Base-by-base conservation (phyloP, 2,888 invertebrate genomes). In the Chrysomela aeneicollis region DNA sequence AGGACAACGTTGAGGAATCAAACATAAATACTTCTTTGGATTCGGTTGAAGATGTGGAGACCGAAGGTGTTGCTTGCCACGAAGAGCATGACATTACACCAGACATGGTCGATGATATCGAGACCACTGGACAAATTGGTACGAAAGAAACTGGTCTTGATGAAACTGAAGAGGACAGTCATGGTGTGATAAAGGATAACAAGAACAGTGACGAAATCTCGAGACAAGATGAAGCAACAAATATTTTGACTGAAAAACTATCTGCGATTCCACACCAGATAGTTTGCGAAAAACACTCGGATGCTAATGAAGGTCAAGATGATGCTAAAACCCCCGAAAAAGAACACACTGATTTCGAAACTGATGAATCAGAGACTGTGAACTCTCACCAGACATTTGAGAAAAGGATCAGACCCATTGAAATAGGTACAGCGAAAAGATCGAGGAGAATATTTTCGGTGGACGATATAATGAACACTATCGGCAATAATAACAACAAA, bases 391-490 rank as follows among this genome's bases (percentile, higher is more conserved):
- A n/a, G 6, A 26, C 26, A 6, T 3, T 26, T 26, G 26, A 26
- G 26, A 6, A 26, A 3, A 3, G 6, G 26, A 26, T 26, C 6
- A 42, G 15, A 4, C 12, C 6, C 26, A 22, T 18, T 19, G 58
- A 62, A 51, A 60, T 62, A 22, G 37, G 15, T 18, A 51, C 42
- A 32, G 51, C 22, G n/a, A 71, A 63, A 59, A 65, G 74, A 47
- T 59, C 70, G 2, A 73, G 68, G 65, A 66, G 78, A 52, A 76
- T 78, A 42, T 78, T 79, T 63, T 79, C 79, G 0, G 78, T 79
- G 0, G 79, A 79, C 60, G 78, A 79, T 63, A 79, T 79, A 18
- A 79, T 79, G 4, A 73, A 77, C 55, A 76, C 75, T 22, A 76
- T 75, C 50, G 77, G 73, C 15, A 71, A 65, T 51, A 72, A 67